Percentiles rank a stretch among this genome's conserved stretches.
phyloP scores from a whole-genome alignment of 2,888 invertebrate genomes.

The Ceramica pisi region DNA sequence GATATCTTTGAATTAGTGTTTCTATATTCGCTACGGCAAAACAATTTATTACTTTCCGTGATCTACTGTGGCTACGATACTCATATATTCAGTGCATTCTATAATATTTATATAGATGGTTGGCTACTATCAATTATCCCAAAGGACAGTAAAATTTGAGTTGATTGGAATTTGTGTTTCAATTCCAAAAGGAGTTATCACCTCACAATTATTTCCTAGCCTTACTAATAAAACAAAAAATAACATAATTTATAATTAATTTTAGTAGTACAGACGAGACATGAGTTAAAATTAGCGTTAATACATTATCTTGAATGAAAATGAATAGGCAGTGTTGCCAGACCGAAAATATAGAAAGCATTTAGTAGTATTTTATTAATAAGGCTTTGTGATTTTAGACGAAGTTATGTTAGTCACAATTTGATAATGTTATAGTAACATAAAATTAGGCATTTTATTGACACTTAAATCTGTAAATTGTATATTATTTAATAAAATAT shows the following conservation, averaged over 20 bases:
- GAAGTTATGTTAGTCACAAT: constrained; percentile 69
- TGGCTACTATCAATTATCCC: background rate
- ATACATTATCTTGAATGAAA: constrained; percentile 34
- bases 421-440: constrained; percentile 61
- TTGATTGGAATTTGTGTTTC: constrained; percentile 8
- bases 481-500: constrained; percentile 17
- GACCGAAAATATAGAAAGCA: constrained; percentile 30
- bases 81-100: background rate
- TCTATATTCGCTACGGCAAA: background rate
- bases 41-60: background rate
- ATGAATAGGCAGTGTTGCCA: constrained; percentile 24
- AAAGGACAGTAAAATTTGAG: background rate
- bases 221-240: constrained; percentile 57
- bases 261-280: constrained; percentile 34
- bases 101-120: background rate
- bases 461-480: constrained; percentile 23
- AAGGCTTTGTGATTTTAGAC: constrained; percentile 51
- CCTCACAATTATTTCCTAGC: constrained; percentile 27
- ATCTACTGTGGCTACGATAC: background rate
- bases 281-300: constrained; percentile 47
- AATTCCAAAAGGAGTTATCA: constrained; percentile 31
- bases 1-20: background rate
- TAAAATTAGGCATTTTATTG: constrained; percentile 36
- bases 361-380: constrained; percentile 58
- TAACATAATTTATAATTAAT: background rate